Evolutionary conservation across 92 coral and sea anemone species (phyloP).

Genomic region (Isaurus tuberculatus): DNA sequence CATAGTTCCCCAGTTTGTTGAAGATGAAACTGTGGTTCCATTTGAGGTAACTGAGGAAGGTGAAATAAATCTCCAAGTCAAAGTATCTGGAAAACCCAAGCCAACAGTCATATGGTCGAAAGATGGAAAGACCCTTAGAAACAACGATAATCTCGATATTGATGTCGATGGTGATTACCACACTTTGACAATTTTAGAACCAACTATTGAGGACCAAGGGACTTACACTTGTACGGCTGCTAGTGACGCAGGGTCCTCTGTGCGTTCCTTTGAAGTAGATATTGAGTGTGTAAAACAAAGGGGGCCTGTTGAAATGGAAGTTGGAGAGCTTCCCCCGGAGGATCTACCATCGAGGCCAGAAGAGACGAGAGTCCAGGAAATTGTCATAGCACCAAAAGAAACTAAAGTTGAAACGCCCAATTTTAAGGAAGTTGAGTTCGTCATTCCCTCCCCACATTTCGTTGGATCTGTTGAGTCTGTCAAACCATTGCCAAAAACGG

Average conservation of each 20-base stretch:
- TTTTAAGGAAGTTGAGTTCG: constrained; percentile 50
- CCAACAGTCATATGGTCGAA: constrained; percentile 66
- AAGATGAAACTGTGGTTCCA: constrained; percentile 62
- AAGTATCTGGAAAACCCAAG: constrained; percentile 68
- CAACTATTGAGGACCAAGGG: constrained; percentile 81
- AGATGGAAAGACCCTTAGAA: constrained; percentile 64
- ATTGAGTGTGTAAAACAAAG: constrained; percentile 67
- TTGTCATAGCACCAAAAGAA: constrained; percentile 8
- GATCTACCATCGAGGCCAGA: no score
- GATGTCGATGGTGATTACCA: constrained; percentile 69
- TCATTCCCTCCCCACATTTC: constrained; percentile 63
- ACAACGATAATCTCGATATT: constrained; percentile 65
- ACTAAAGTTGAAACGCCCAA: constrained; percentile 13
- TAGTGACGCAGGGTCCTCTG: constrained; percentile 81
- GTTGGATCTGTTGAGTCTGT: constrained; percentile 27
- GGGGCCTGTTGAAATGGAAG: constrained; percentile 10
- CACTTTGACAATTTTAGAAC: constrained; percentile 67
- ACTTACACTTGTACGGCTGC: constrained; percentile 84
- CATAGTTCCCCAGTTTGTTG: constrained; percentile 65
- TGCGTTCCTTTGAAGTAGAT: constrained; percentile 83
- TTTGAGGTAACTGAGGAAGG: constrained; percentile 83
- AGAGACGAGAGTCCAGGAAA: not conserved
- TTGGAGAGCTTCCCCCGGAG: no score
- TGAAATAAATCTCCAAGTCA: constrained; percentile 61
- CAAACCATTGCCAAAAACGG: not conserved